A percentile compares a stretch with the other conserved stretches of the same genome.
Conservation (phyloP, 1,140 invertebrate species). For the Coenobita brevimanus region DNA sequence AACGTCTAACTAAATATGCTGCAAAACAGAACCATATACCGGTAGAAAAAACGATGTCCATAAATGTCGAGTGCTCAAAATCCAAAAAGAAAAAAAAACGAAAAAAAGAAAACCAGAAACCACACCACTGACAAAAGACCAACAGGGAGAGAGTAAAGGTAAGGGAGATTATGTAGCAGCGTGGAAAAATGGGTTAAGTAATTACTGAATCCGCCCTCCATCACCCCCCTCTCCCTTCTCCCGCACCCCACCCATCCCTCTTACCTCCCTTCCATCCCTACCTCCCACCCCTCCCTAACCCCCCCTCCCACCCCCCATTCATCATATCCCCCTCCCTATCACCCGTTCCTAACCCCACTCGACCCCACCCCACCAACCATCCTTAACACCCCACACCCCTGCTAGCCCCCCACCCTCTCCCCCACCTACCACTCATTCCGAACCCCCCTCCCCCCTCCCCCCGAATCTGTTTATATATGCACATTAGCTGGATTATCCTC, state of each 20-base stretch:
- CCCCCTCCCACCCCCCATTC: not conserved
- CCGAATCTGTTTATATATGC: not conserved
- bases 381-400: not conserved
- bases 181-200: too few relatives aligned
- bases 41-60: too few relatives aligned
- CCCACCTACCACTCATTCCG: not conserved
- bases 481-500: too few relatives aligned
- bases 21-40: too few relatives aligned
- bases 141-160: too few relatives aligned
- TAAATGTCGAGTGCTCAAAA: too few relatives aligned
- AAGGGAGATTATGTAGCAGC: too few relatives aligned
- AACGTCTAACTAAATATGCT: too few relatives aligned
- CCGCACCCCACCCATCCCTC: not conserved
- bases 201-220: not conserved
- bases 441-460: not conserved
- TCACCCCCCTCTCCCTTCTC: not conserved
- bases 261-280: not conserved
- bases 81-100: too few relatives aligned
- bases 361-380: not conserved
- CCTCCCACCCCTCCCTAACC: not conserved
- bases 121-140: too few relatives aligned
- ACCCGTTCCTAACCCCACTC: not conserved
- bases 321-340: not conserved
- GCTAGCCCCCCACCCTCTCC: not conserved
- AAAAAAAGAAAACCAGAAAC: too few relatives aligned